phyloP scores from a whole-genome alignment of 2,888 invertebrate genomes.

The Gasteruption jaculator region DNA sequence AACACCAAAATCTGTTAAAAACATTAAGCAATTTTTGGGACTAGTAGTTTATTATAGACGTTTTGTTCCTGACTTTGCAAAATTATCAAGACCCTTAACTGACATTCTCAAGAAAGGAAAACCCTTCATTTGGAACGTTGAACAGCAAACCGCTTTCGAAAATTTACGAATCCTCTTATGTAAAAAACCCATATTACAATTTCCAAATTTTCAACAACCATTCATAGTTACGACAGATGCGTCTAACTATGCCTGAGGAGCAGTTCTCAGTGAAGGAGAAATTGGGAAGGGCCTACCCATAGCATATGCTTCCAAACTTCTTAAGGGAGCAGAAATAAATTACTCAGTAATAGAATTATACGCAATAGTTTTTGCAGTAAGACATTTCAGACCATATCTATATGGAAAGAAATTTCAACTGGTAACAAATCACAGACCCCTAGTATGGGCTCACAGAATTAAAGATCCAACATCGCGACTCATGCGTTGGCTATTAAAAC shows the following conservation, averaged over 20 bases:
- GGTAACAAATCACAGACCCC: constrained; percentile 14
- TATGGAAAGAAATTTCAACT: constrained; percentile 11
- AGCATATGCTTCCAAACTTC: constrained; percentile 22
- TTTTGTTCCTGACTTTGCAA: constrained; percentile 25
- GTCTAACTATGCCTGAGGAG: constrained; percentile 36
- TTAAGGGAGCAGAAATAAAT: constrained; percentile 24
- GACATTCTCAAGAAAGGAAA: constrained; percentile 1
- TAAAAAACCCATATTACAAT: constrained; percentile 21
- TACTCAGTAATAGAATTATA: constrained; percentile 32
- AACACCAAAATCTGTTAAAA: constrained; percentile 21
- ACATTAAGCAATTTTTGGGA: constrained; percentile 32
- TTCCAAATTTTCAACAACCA: constrained; percentile 21
- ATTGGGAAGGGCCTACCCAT: constrained; percentile 25
- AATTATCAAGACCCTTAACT: constrained; percentile 13
- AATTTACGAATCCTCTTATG: constrained; percentile 30
- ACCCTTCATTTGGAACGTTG: constrained; percentile 9
- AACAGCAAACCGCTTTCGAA: constrained; percentile 9
- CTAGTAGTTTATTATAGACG: constrained; percentile 37
- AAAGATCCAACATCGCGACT: too few species aligned
- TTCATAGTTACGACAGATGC: constrained; percentile 37
- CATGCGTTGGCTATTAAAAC: too few species aligned
- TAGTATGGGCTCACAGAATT: constrained; percentile 7
- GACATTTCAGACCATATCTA: constrained; percentile 11
- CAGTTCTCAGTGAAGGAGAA: constrained; percentile 27
- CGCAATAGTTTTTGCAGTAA: constrained; percentile 21